Evolutionary conservation across 2,888 invertebrate genomes (phyloP).

Genomic region (Alsophila aescularia): DNA sequence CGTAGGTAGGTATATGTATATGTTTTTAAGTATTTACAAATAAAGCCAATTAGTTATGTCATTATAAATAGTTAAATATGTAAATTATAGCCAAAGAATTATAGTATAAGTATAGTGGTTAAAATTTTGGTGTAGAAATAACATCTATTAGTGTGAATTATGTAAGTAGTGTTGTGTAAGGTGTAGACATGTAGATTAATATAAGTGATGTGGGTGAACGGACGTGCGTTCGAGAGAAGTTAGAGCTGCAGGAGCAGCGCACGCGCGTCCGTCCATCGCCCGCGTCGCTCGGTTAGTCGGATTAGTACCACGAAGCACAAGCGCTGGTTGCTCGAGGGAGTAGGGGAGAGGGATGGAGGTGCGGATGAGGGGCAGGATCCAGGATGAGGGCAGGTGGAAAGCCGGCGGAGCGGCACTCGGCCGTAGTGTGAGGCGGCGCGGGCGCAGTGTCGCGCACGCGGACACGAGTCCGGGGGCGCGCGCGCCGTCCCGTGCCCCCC

Average conservation of each 20-base stretch:
- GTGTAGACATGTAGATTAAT: conserved; percentile 63
- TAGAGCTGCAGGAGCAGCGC: conserved; percentile 39
- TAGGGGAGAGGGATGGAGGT: conserved; percentile 39
- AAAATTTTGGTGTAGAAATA: conserved; percentile 83
- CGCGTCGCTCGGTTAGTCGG: conserved; percentile 76
- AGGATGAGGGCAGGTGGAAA: conserved; percentile 55
- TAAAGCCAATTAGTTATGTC: conserved; percentile 61
- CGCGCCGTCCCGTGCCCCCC: conserved; percentile 72
- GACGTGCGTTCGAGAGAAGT: conserved; percentile 65
- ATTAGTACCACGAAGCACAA: conserved; percentile 78
- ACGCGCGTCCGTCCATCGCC: conserved; percentile 79
- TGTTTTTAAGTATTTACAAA: conserved; percentile 74
- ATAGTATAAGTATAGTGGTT: conserved; percentile 28
- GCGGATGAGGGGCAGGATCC: conserved; percentile 46
- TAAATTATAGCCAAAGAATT: conserved; percentile 57
- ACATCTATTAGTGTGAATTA: conserved; percentile 81
- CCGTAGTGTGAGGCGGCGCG: conserved; percentile 76
- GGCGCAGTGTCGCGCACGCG: conserved; percentile 63
- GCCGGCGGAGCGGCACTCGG: conserved; percentile 73
- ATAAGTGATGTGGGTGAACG: conserved; percentile 71
- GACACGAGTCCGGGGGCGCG: conserved; percentile 55
- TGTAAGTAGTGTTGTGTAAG: conserved; percentile 83
- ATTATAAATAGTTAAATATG: conserved; percentile 31
- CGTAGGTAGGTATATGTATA: conserved; percentile 48
- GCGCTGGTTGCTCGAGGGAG: conserved; percentile 59